Percentiles rank a stretch among this genome's conserved stretches.
Evolutionary conservation across 2,113 vertebrate species (phyloP).

Genomic region (Illadopsis cleaveri): DNA sequence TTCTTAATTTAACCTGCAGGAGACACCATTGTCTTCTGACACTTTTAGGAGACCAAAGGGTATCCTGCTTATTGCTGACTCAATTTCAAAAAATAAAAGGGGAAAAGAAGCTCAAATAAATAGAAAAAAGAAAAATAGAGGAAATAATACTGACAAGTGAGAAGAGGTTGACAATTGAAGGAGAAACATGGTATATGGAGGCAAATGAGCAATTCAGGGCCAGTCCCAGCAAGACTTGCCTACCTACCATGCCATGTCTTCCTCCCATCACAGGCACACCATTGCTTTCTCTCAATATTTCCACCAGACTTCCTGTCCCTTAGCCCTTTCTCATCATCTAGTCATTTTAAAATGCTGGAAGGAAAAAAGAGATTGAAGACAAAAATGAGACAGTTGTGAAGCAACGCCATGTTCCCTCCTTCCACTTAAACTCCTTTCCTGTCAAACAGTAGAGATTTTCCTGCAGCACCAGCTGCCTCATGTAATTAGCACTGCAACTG

Average conservation of each 20-base stretch:
- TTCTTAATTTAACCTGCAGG: not conserved
- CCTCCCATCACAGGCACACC: not conserved
- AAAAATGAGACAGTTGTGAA: not conserved
- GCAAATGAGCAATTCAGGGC: not conserved
- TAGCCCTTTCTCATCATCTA: not conserved
- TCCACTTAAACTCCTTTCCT: not conserved
- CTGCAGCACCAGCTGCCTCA: conserved; percentile 19
- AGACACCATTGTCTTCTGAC: not conserved
- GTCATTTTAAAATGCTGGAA: not conserved
- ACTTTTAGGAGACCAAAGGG: not conserved
- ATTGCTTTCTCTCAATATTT: not conserved
- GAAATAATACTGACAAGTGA: not conserved
- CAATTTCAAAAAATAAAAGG: not conserved
- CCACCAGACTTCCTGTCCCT: not conserved
- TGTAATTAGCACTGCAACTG: not conserved
- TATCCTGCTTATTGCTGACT: not conserved
- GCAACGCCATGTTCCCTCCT: not conserved
- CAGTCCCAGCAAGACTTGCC: not conserved
- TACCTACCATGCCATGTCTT: not conserved
- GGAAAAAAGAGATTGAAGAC: not conserved
- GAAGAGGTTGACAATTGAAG: not conserved
- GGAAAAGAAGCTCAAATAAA: not conserved
- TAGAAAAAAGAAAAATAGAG: not conserved
- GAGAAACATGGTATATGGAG: not conserved
- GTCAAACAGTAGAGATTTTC: not conserved